Evolutionary conservation across 2,113 vertebrate species (phyloP), one percentile per base, ranked within the genome.

Genomic region (Chaenogobius annularis): DNA sequence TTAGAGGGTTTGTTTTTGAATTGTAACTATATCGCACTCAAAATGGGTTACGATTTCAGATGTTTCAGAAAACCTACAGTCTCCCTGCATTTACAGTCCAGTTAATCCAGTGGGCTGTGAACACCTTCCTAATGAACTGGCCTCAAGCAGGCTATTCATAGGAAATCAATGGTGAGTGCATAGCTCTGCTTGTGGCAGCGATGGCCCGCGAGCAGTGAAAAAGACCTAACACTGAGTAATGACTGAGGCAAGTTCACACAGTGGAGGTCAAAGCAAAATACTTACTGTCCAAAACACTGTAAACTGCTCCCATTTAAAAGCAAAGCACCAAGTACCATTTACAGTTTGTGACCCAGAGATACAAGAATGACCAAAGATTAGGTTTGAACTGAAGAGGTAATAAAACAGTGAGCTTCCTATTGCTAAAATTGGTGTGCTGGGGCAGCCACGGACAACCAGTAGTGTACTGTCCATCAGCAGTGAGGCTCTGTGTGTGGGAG

Each of bases 131-230:
- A 84, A 90, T 88, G 83, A 92, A 89, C 82, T 85, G 77, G 78
- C 85, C 82, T 67, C 77, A 83, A 86, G 86, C 83, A 77, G 69
- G 70, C 74, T 83, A 83, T 82, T 88, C 88, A 91, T 80, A 85
- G 87, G 83, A 91, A 93, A 92, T 92, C 91, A 91, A 93, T 94
- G 86, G 63, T 68, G 52, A 73, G 73, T 79, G 84, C 80, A 82
- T 70, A 71, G 71, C 84, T 77, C 77, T 74, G 73, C 82, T 75
- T 82, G 83, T 74, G 82, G 83, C 74, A 79, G 80, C 81, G 89
- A 85, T 86, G 88, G 85, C 83, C 80, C 77, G 74, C 77, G 75
- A 79, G 81, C 72, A 70, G 83, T 15, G 56, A 79, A 79, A 65
- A 69, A 86, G 78, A 82, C 78, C 83, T 74, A 85, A 83, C 79